Evolutionary conservation across 30 jellyfish, hydroid and myxozoan species (phyloP), one percentile per base, ranked within the genome.

Genomic region (Cassiopea xamachana): DNA sequence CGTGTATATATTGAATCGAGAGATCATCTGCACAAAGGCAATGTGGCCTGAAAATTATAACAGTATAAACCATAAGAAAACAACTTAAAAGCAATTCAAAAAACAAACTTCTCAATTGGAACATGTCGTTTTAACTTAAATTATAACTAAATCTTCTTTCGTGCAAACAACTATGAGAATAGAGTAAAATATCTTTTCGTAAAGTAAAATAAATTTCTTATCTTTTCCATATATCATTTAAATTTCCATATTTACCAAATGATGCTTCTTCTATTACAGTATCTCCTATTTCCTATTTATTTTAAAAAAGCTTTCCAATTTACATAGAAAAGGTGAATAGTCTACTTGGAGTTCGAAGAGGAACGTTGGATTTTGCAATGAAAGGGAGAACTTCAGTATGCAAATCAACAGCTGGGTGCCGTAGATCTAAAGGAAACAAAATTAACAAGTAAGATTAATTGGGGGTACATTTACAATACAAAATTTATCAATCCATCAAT

Each of bases 351-450:
- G 96, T 81, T 47, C 85, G 88, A 7, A 89, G 89, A 4, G 92
- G 69, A 12, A 82, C 71, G 76, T 81, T 89, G 1, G 72, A 80
- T 64, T 77, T 91, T 1, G 94, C 92, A 48, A 83, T 75, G 73
- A 45, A 91, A 0, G 97, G 97, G 9, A 91, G 80, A 18, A 91
- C 94, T 44, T 91, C 97, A 1, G 93, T 74, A 58, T 67, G 89
- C 19, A 91, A 83, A 45, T 91, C 94, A 46, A 51, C 89, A 39
- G 97, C 91, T 16, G 97, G 94, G 58, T 84, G 85, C 13, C 97
- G 93, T 55, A 84, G 2, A 49, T 85, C 97, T 91, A 50, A n/a
- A 47, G 45, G 60, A 4, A 61, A 64, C 18, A 16, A 55, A 55
- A 10, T 6, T 10, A 55, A 55, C 80, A 58, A 67, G 46, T 3